Conservation (phyloP, 2,113 vertebrate genomes). For the Heterotilapia buettikoferi region DNA sequence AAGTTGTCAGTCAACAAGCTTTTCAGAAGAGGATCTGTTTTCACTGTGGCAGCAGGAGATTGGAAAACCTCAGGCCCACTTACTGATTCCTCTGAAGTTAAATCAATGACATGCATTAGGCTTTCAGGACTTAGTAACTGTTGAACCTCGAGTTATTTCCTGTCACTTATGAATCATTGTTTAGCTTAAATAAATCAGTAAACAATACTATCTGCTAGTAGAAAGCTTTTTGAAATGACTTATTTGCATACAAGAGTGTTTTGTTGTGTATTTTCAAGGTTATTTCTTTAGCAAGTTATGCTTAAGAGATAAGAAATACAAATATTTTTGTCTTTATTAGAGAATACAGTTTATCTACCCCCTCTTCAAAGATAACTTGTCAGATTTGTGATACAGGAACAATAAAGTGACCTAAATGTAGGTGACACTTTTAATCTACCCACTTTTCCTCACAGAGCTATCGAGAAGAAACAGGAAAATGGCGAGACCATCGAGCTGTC, state of each 20-base stretch:
- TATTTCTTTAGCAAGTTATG: neutral
- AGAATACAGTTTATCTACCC: neutral
- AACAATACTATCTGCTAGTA: neutral
- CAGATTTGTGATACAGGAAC: neutral
- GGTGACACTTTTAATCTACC: neutral
- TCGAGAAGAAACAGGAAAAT: conserved; percentile 84
- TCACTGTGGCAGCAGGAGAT: neutral
- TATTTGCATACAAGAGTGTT: neutral
- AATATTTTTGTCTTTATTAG: neutral
- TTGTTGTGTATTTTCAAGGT: neutral
- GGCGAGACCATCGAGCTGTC: conserved; percentile 86
- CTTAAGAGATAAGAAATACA: neutral
- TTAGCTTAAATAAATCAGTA: neutral
- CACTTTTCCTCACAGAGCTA: conserved; percentile 58
- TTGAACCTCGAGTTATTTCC: neutral
- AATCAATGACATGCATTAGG: neutral
- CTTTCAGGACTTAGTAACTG: neutral
- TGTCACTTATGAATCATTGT: neutral
- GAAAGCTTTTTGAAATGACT: neutral
- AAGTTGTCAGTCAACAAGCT: neutral
- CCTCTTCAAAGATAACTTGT: neutral
- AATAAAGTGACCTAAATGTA: neutral
- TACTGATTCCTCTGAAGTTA: neutral
- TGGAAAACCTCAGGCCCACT: neutral
- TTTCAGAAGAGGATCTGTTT: neutral